A percentile compares a stretch with the other conserved stretches of the same genome.
These are phyloP conservation scores for Solea solea DNA, from an alignment of 2,113 vertebrate genomes.

Conservation along the genomic window DNA sequence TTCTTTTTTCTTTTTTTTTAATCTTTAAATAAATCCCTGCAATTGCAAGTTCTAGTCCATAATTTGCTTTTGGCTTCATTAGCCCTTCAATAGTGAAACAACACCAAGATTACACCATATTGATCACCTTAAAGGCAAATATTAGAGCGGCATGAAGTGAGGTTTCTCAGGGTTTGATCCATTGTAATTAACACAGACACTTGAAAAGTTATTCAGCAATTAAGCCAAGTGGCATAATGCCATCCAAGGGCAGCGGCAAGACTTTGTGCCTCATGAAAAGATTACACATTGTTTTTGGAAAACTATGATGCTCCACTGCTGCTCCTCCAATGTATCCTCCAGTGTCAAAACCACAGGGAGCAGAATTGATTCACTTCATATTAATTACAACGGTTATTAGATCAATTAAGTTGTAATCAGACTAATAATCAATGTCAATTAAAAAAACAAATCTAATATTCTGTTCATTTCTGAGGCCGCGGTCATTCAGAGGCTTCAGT, in stretches of 20 bases:
- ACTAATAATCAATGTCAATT: too few relatives aligned
- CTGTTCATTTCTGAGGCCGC: not conserved
- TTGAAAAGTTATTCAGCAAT: slow-evolving; percentile 51
- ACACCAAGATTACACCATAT: slow-evolving; percentile 22
- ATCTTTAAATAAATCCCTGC: slow-evolving; percentile 11
- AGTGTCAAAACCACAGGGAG: too few relatives aligned
- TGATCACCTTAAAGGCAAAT: slow-evolving; percentile 55
- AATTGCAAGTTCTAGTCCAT: slow-evolving; percentile 25
- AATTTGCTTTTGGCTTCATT: slow-evolving; percentile 34
- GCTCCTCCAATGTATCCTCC: too few relatives aligned
- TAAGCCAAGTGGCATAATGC: slow-evolving; percentile 37
- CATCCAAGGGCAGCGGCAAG: not conserved
- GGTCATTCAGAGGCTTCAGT: slow-evolving; percentile 6
- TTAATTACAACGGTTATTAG: too few relatives aligned
- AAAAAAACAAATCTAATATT: too few relatives aligned
- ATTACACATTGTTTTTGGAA: not conserved
- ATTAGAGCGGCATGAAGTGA: slow-evolving; percentile 44
- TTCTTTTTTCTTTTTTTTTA: slow-evolving; percentile 8
- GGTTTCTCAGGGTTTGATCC: slow-evolving; percentile 36
- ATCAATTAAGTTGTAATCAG: too few relatives aligned
- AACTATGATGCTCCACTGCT: too few relatives aligned
- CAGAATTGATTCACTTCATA: too few relatives aligned
- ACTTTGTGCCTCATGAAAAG: not conserved
- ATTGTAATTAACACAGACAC: slow-evolving; percentile 34
- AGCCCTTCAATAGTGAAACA: slow-evolving; percentile 18